Evolutionary conservation across 1,140 invertebrate genomes (phyloP).

Genomic region (Cylas formicarius): DNA sequence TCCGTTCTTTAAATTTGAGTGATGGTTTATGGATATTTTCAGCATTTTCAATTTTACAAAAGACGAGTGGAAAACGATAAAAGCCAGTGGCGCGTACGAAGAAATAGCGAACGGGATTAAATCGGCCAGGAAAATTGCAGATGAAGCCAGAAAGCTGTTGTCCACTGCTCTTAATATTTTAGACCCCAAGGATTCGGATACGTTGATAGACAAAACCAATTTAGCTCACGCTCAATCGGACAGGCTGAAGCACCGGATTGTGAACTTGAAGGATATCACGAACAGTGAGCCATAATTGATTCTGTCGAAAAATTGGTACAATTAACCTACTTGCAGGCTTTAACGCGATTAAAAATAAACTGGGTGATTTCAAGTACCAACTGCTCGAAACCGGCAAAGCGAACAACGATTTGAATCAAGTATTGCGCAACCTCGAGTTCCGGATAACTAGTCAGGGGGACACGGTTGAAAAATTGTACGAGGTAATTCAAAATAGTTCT

Average conservation of each 20-base stretch:
- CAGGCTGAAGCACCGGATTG: slow-evolving; percentile 29
- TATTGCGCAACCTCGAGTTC: slow-evolving; percentile 23
- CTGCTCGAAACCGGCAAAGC: slow-evolving; percentile 27
- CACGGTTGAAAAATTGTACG: slow-evolving; percentile 29
- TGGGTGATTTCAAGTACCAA: slow-evolving; percentile 26
- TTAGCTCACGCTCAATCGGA: slow-evolving; percentile 30
- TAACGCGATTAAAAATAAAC: slow-evolving; percentile 20
- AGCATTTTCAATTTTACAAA: slow-evolving; percentile 63
- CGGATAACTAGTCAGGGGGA: slow-evolving; percentile 17
- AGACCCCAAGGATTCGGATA: slow-evolving; percentile 41
- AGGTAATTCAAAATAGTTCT: slow-evolving; percentile 43
- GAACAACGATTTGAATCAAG: slow-evolving; percentile 28
- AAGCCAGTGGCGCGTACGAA: slow-evolving; percentile 74
- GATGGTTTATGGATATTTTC: too few relatives aligned
- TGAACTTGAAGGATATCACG: slow-evolving; percentile 26
- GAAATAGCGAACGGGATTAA: slow-evolving; percentile 64
- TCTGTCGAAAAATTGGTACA: slow-evolving; percentile 1
- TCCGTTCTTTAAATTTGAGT: slow-evolving; percentile 3
- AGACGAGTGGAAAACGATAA: slow-evolving; percentile 60
- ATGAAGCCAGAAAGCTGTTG: slow-evolving; percentile 56
- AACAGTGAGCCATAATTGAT: slow-evolving; percentile 20
- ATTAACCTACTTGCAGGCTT: slow-evolving; percentile 23
- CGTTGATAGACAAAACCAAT: slow-evolving; percentile 44
- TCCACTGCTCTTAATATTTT: slow-evolving; percentile 50
- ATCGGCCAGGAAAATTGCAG: slow-evolving; percentile 55